phyloP scores from a whole-genome alignment of 2,888 invertebrate species.

The Andrena praecox region DNA sequence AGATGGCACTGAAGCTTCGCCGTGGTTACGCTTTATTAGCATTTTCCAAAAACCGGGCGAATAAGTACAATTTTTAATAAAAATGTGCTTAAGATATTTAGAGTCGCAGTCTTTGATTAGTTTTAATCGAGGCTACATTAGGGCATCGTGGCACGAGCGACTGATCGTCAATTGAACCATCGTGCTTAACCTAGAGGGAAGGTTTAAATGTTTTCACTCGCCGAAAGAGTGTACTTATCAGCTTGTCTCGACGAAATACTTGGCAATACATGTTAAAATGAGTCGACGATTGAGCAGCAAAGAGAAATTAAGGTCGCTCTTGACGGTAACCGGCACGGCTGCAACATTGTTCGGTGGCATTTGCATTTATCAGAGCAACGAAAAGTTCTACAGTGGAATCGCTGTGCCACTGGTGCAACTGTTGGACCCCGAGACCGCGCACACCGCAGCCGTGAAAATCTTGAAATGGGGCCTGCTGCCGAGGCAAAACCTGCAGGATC shows the following conservation, averaged over 20 bases:
- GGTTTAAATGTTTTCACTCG: neutral
- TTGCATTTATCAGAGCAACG: conserved; percentile 91
- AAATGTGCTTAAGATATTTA: neutral
- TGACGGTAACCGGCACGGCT: conserved; percentile 89
- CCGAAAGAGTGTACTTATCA: neutral
- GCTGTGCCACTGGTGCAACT: conserved; percentile 90
- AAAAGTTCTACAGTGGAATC: conserved; percentile 91
- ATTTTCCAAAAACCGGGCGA: neutral
- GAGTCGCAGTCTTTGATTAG: neutral
- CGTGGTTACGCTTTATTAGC: neutral
- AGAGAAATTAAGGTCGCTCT: conserved; percentile 90
- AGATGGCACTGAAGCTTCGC: neutral
- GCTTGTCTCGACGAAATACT: neutral
- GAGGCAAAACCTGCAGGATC: conserved; percentile 87
- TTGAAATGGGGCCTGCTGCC: conserved; percentile 92
- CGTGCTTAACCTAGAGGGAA: conserved; percentile 26
- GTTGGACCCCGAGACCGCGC: conserved; percentile 93
- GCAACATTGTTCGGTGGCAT: conserved; percentile 88
- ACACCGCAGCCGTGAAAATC: conserved; percentile 91
- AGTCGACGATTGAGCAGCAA: conserved; percentile 78
- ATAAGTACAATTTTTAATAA: no score
- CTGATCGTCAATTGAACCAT: neutral
- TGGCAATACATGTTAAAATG: conserved; percentile 61
- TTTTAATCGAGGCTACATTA: neutral
- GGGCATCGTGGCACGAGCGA: neutral